A percentile compares a stretch with the other conserved stretches of the same genome.
Conservation (phyloP, 2,113 vertebrate species). For the Anhinga anhinga region DNA sequence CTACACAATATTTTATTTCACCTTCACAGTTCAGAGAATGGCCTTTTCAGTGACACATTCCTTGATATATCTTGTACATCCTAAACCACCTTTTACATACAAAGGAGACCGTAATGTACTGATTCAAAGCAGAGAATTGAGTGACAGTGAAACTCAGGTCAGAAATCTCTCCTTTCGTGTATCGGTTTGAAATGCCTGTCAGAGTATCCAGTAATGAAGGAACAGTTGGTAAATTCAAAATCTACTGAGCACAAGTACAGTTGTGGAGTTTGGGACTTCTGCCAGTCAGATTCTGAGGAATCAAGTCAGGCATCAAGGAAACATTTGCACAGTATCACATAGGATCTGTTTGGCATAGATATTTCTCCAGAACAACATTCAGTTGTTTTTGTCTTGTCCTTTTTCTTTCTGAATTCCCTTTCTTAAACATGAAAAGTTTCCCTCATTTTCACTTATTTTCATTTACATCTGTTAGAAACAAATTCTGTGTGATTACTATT, state of each 20-base stretch:
- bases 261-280: not conserved
- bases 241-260: not conserved
- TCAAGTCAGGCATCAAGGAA: not conserved
- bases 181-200: not conserved
- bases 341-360: not conserved
- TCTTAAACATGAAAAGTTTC: not conserved
- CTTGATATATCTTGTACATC: not conserved
- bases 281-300: not conserved
- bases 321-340: not conserved
- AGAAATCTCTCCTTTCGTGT: not conserved
- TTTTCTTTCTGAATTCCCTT: not conserved
- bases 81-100: not conserved
- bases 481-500: not conserved
- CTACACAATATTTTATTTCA: not conserved
- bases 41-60: not conserved
- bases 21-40: not conserved
- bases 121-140: not conserved
- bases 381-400: not conserved
- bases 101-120: not conserved
- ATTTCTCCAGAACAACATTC: not conserved
- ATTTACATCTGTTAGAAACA: not conserved
- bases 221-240: not conserved
- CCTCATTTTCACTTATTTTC: not conserved
- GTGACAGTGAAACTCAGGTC: not conserved
- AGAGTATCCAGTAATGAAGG: not conserved